Base-by-base conservation (phyloP, 2,797 vertebrate genomes). In the Tangara arthus region DNA sequence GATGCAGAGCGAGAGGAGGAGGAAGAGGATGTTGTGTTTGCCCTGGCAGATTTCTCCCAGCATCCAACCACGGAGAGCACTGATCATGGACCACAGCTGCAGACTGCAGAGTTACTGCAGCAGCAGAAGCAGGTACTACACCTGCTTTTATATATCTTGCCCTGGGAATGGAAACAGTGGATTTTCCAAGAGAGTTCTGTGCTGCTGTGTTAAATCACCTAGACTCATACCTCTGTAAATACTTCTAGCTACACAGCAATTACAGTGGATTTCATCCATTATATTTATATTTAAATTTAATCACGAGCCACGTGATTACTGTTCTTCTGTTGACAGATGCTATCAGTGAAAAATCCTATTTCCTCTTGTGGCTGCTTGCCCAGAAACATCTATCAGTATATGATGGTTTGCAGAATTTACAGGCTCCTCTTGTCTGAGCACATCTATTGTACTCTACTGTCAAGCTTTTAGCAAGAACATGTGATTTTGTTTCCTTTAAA, bases 91-190 rank as follows among this genome's bases (percentile, higher is more conserved):
- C 97, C 97, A 11, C 96, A 98, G 56, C 97, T 98, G 64, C 98
- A 97, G 64, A 98, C 98, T 52, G 97, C 98, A 14, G 99, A 99
- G 11, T 89, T 98, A 94, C 96, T 98, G 56, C 99, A 98, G 97
- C 98, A 98, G 80, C 99, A 98, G 73, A 98, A 98, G 97, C 99
- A 99, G 99, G 99, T 99, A 97, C 52, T 77, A 27, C 21, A 76
- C 26, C 5, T n/a, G n/a, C n/a, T 6, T 37, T 72, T 89, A 32
- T 83, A 3, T 42, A 8, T 39, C 10, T 26, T 56, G 18, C 42
- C 59, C 19, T 92, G 66, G 42, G 37, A 83, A 69, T 69, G 56
- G 47, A 78, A 85, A 75, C 23, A 7, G 46, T 9, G 53, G 26
- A 26, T 80, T 44, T 41, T 89, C 66, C 1, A 4, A 26, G 28